Percentiles rank a stretch among this genome's conserved stretches.
Conservation (phyloP, 2,797 vertebrate genomes). For the Cyclopterus lumpus region DNA sequence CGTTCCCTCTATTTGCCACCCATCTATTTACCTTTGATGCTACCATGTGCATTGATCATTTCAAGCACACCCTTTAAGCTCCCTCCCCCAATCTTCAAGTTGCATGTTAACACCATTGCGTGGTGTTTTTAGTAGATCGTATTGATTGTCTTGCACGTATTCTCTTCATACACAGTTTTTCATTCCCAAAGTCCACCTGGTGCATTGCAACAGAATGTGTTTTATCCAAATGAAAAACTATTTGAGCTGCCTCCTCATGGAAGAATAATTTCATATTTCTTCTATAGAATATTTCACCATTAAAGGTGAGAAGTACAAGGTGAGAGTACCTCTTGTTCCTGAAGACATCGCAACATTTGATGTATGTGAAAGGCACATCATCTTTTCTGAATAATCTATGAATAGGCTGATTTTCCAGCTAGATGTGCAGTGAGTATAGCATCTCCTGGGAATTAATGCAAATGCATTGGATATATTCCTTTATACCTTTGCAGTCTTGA, state of each 20-base stretch:
- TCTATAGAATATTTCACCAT: slow-evolving; percentile 16
- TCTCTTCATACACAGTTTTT: slow-evolving; percentile 25
- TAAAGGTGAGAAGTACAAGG: slow-evolving; percentile 29
- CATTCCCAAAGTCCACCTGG: slow-evolving; percentile 12
- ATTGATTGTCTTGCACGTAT: slow-evolving; percentile 26
- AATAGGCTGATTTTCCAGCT: slow-evolving; percentile 60
- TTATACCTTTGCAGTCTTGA: slow-evolving; percentile 66
- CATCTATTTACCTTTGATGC: slow-evolving; percentile 62
- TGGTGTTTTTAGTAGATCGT: slow-evolving; percentile 2
- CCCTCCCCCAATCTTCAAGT: background rate
- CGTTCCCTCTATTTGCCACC: slow-evolving; percentile 42
- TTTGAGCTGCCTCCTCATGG: slow-evolving; percentile 1
- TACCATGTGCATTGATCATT: slow-evolving; percentile 45
- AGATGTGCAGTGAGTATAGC: slow-evolving; percentile 60
- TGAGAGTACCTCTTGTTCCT: slow-evolving; percentile 25
- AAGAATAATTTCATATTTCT: slow-evolving; percentile 10
- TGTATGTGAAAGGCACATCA: slow-evolving; percentile 29
- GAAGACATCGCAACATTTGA: slow-evolving; percentile 49
- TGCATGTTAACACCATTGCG: slow-evolving; percentile 30
- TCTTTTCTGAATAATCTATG: slow-evolving; percentile 53
- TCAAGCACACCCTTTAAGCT: slow-evolving; percentile 34
- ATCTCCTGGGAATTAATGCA: slow-evolving; percentile 74
- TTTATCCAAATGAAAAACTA: slow-evolving; percentile 23
- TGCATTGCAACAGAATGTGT: background rate
- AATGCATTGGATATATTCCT: slow-evolving; percentile 72